These are phyloP conservation scores for Stenoptilia bipunctidactyla DNA, from an alignment of 2,888 invertebrate species.

Conservation along the genomic window DNA sequence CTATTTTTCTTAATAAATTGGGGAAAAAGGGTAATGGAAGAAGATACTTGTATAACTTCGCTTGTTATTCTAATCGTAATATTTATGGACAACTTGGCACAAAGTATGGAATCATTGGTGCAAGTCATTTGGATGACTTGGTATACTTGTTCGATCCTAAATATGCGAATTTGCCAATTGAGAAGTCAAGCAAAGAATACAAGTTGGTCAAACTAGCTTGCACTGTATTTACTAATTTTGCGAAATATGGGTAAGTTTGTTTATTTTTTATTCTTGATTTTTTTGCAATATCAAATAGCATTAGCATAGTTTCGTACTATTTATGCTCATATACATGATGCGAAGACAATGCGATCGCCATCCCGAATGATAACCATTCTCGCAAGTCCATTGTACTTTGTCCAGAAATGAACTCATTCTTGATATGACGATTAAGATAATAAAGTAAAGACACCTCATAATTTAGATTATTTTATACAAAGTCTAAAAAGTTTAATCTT, in stretches of 20 bases:
- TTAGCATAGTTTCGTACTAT: too few relatives aligned
- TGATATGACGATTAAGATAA: too few relatives aligned
- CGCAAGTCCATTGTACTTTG: too few relatives aligned
- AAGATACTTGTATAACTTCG: constrained; percentile 29
- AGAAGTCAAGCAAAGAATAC: constrained; percentile 26
- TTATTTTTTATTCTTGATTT: too few relatives aligned
- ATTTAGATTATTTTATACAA: too few relatives aligned
- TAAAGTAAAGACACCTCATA: too few relatives aligned
- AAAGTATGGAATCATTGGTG: constrained; percentile 28
- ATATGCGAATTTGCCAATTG: constrained; percentile 21
- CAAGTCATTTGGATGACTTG: constrained; percentile 37
- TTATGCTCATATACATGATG: too few relatives aligned
- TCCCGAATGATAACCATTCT: too few relatives aligned
- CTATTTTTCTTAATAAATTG: constrained; percentile 20
- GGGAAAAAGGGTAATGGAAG: constrained; percentile 16
- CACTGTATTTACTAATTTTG: constrained; percentile 38
- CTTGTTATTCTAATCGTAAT: constrained; percentile 31
- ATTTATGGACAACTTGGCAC: constrained; percentile 22
- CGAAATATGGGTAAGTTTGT: constrained; percentile 41
- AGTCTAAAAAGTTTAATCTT: too few relatives aligned
- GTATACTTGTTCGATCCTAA: constrained; percentile 37
- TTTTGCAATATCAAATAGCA: too few relatives aligned
- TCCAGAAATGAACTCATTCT: too few relatives aligned
- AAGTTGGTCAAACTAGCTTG: constrained; percentile 31
- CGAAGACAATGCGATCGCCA: too few relatives aligned